Base-by-base conservation (phyloP, 2,888 invertebrate species). In the Tetragonula carbonaria region DNA sequence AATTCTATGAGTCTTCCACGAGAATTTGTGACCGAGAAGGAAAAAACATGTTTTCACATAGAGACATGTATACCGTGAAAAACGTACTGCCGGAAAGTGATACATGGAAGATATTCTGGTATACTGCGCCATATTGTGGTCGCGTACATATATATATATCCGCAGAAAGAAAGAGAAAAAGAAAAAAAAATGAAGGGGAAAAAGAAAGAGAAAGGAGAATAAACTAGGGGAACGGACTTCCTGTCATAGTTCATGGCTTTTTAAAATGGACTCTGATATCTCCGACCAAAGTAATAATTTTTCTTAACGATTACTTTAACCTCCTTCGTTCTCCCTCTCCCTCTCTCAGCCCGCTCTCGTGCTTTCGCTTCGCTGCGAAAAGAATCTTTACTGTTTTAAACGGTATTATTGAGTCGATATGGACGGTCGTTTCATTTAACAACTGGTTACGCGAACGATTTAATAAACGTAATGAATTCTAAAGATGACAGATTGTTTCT, bases 61-160 rank as follows among this genome's bases (percentile, higher is more conserved):
- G 8, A 23, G 28, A 45, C 8, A 45, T 8, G 8, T 51, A 53
- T 62, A 59, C 57, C 72, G 51, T 85, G 82, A 86, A 85, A 88
- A 85, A 88, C 88, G 82, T 78, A 78, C 80, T 87, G 66, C 57
- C 63, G 66, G 78, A 82, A 76, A 74, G 78, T 86, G 85, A 88
- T 88, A 84, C 78, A 87, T 78, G 82, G 71, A 57, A 63, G 66
- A 71, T 67, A 79, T 62, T 59, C 68, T 71, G 57, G 74, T 68
- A 33, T 74, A 65, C 71, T 23, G 55, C 71, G 51, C 62, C 71
- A 80, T 82, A 87, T 86, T 83, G 83, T 77, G 65, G 85, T 82
- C 84, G 82, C 80, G 80, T 88, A 80, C 55, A 53, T 70, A 55
- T 66, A 53, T 70, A 55, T 66, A 45, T 45, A 45, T 45, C 45